These are phyloP conservation scores for Aelia acuminata DNA, from an alignment of 2,888 invertebrate species.

Conservation along the genomic window DNA sequence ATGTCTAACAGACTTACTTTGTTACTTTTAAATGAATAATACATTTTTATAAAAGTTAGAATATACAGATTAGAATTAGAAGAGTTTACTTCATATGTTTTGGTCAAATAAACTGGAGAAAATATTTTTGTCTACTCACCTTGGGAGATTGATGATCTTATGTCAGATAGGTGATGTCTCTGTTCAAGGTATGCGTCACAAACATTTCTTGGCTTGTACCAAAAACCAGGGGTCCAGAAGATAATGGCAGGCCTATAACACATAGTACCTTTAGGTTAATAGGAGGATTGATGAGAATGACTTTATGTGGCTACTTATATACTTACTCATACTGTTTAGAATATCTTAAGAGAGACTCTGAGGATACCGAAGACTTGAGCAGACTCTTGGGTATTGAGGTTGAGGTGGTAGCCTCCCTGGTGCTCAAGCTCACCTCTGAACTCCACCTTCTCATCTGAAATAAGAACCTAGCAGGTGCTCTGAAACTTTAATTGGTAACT, in stretches of 20 bases:
- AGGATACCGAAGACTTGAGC: conserved; percentile 25
- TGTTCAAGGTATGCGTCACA: conserved; percentile 70
- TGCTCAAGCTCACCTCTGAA: neutral
- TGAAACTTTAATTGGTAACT: neutral
- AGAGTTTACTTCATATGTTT: neutral
- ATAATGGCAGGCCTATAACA: conserved; percentile 68
- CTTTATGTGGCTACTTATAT: too few relatives aligned
- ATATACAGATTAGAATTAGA: neutral
- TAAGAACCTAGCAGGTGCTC: neutral
- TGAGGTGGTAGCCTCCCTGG: neutral
- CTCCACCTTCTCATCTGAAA: conserved; percentile 27
- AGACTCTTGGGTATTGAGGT: neutral
- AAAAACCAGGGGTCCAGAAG: conserved; percentile 75
- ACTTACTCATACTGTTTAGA: conserved; percentile 32
- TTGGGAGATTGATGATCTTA: neutral
- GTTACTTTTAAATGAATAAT: too few relatives aligned
- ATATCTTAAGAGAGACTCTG: conserved; percentile 38
- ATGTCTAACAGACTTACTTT: too few relatives aligned
- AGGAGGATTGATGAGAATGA: too few relatives aligned
- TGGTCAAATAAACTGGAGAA: neutral
- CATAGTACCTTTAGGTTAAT: neutral
- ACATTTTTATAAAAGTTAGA: neutral
- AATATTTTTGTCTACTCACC: neutral
- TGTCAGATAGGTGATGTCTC: conserved; percentile 68
- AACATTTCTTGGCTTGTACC: conserved; percentile 72